Base-by-base conservation (phyloP, 35 echinoderm and acorn worm genomes). In the Acanthaster planci region DNA sequence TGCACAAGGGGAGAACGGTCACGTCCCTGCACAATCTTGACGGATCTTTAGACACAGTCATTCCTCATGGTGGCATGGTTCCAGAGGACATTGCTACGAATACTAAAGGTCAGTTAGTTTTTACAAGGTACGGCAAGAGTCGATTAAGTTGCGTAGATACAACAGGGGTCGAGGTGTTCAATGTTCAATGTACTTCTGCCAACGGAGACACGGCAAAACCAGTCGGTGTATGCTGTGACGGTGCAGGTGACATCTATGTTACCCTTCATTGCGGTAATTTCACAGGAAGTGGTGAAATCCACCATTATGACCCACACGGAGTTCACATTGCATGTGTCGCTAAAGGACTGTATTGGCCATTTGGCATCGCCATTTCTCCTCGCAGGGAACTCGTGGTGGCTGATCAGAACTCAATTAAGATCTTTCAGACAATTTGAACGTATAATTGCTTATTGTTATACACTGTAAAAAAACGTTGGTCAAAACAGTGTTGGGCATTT, bases 151-250 rank as follows among this genome's bases (percentile, higher is more conserved):
- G 39, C 37, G n/a, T 80, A 50, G 51, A 22, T 17, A 38, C 42
- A 12, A 80, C 37, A 14, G 77, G 77, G 2, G n/a, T 40, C 38
- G 51, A 47, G 42, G 2, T 80, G 51, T 19, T 36, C 10, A 80
- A 1, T n/a, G 51, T 80, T 40, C n/a, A n/a, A n/a, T 35, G 56
- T 22, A 60, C 81, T 23, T 58, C 53, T 18, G 37, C n/a, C 9
- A 29, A 58, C 17, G 81, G 52, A 6, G 59, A 57, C 31, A 4
- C n/a, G 18, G 27, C 38, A 2, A 83, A 64, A 51, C 52, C 81
- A 5, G 27, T 27, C 17, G 81, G 52, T 17, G 81, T 83, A 4
- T 83, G 81, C 54, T 58, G 81, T 10, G 81, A 83, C 27, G 52
- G 30, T 26, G 56, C 53, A 7, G 81, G 81, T 6, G 56, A 83